Percentiles rank a stretch among this genome's conserved stretches.
phyloP scores from a whole-genome alignment of 2,113 vertebrate species.

The Phyllostomus hastatus region DNA sequence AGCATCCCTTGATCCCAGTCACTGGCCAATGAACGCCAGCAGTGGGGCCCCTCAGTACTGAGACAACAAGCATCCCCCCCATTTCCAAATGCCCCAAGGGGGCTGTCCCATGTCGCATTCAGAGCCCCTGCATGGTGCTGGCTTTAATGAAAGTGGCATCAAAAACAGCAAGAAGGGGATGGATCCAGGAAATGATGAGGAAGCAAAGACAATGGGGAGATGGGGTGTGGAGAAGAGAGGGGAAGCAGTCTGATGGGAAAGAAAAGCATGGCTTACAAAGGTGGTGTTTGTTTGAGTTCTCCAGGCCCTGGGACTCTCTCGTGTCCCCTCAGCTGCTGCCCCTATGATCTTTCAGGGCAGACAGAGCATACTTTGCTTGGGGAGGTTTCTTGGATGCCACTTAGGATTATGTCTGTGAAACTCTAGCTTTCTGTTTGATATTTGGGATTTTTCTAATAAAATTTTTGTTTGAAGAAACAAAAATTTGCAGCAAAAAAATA shows the following conservation, averaged over 20 bases:
- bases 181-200: neutral
- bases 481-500: neutral
- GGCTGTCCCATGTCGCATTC: neutral
- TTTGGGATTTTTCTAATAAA: conserved; percentile 24
- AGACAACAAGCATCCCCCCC: neutral
- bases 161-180: neutral
- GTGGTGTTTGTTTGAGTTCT: neutral
- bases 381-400: neutral
- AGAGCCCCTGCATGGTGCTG: neutral
- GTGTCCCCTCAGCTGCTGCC: neutral
- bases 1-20: neutral
- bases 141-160: neutral
- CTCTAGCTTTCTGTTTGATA: conserved; percentile 45
- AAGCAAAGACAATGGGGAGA: neutral
- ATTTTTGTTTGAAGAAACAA: conserved; percentile 55
- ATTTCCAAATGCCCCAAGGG: neutral
- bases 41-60: neutral
- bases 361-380: neutral
- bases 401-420: conserved; percentile 5
- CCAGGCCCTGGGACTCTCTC: neutral
- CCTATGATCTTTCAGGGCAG: neutral
- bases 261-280: neutral
- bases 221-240: neutral
- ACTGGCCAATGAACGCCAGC: neutral
- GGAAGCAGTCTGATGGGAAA: neutral